phyloP scores from a whole-genome alignment of 2,888 invertebrate species.

The Venusia cambrica region DNA sequence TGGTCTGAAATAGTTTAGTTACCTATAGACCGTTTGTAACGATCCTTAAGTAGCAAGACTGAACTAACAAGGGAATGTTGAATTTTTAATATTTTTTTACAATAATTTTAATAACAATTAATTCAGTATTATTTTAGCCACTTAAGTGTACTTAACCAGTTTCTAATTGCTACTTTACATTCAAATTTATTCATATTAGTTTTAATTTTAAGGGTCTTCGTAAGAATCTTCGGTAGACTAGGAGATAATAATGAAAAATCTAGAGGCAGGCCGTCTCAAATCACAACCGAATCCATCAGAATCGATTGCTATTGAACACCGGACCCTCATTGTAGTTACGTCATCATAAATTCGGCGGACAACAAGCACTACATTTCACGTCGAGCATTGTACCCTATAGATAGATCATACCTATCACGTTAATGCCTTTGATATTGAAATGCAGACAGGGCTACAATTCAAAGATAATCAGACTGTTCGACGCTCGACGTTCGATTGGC shows the following conservation, averaged over 20 bases:
- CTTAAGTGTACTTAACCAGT: no score
- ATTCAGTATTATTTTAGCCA: no score
- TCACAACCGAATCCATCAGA: conserved; percentile 18
- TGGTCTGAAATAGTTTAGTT: no score
- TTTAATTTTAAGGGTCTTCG: conserved; percentile 2
- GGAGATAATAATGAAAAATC: conserved; percentile 18
- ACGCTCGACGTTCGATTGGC: no score
- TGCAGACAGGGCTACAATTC: conserved; percentile 27
- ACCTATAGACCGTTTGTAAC: no score
- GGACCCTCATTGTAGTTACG: conserved; percentile 45
- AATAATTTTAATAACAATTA: no score
- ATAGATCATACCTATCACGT: conserved; percentile 29
- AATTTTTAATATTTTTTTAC: no score
- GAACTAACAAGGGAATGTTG: no score
- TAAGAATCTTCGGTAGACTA: conserved; percentile 4
- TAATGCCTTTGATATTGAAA: conserved; percentile 30
- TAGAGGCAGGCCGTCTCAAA: conserved; percentile 20
- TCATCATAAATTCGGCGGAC: conserved; percentile 48
- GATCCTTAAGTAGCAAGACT: no score
- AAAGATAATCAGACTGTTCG: conserved; percentile 24
- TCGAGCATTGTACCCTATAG: conserved; percentile 27
- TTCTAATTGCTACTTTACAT: no score
- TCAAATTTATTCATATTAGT: no score
- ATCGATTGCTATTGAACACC: conserved; percentile 32
- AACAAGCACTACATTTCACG: conserved; percentile 47